Base-by-base conservation (phyloP, 2,113 vertebrate species). In the Clarias gariepinus region DNA sequence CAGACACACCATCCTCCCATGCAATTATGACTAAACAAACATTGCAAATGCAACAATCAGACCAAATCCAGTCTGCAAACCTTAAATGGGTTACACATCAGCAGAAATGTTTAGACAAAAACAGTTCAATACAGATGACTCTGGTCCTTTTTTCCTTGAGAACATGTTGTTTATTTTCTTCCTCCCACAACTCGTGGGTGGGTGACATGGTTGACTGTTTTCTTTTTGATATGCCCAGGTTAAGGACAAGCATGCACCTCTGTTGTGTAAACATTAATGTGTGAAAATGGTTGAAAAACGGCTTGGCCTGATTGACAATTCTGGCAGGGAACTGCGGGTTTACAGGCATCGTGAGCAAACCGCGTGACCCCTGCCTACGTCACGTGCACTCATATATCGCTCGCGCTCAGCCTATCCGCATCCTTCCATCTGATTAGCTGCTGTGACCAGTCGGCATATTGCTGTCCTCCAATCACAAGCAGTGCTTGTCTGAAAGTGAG, bases 381-480 rank as follows among this genome's bases (percentile, higher is more conserved):
- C 47, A 87, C 21, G 33, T 63, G 21, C 19, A 57, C 58, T 57
- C 47, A 68, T 63, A 66, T 69, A 36, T 71, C n/a, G n/a, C 76
- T 47, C n/a, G 0, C 21, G 13, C 81, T 86, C 21, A 71, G 12
- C 30, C 68, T 73, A 76, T 66, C 68, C 9, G 66, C 76, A 21
- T 88, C 80, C 66, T 83, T 64, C 23, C 30, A 23, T 85, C 73
- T 78, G 78, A 84, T 87, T 78, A 57, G 87, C 53, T 53, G 81
- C 63, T 81, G 30, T 12, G 76, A 3, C 9, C 52, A 57, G 55
- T 87, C 89, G 30, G 87, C 85, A 88, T 66, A 90, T 55, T 81
- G 64, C 82, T 53, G 28, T 82, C 33, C 61, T 63, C 89, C 89
- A 90, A 90, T 90, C 89, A 83, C 36, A 78, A 57, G 28, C 33